These are phyloP conservation scores for Guaruba guarouba DNA, from an alignment of 2,113 vertebrate species.

Conservation along the genomic window DNA sequence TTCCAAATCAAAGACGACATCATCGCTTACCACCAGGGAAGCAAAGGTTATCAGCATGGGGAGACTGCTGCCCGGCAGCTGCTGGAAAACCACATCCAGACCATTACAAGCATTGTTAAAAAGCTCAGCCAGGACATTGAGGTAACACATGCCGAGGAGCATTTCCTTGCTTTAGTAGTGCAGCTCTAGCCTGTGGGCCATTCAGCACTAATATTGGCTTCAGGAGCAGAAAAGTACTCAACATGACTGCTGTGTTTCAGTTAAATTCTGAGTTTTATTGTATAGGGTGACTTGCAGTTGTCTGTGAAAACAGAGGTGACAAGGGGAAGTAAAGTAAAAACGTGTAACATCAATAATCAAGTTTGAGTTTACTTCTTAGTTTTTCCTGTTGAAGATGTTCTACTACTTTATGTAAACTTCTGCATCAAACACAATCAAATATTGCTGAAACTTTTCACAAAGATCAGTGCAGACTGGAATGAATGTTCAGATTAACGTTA, in stretches of 20 bases:
- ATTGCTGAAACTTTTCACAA: neutral
- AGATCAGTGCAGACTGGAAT: neutral
- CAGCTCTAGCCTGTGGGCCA: neutral
- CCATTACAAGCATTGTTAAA: slow-evolving; percentile 79
- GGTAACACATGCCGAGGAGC: neutral
- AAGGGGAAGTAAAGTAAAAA: neutral
- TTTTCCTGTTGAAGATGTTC: neutral
- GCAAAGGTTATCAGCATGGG: slow-evolving; percentile 58
- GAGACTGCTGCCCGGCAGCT: slow-evolving; percentile 71
- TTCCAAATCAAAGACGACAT: slow-evolving; percentile 81
- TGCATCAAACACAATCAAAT: neutral
- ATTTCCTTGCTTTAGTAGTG: neutral
- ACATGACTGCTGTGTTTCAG: neutral
- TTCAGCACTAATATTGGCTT: neutral
- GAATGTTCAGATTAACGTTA: accelerated
- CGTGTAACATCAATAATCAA: accelerated
- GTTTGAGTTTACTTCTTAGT: neutral
- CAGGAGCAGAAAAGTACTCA: neutral
- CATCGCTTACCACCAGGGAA: slow-evolving; percentile 65
- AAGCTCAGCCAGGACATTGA: slow-evolving; percentile 82
- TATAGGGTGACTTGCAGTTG: neutral
- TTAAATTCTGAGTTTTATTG: neutral
- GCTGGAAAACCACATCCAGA: slow-evolving; percentile 83
- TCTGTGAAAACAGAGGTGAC: neutral
- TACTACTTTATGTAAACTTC: neutral